Evolutionary conservation across 2,888 invertebrate species (phyloP).

Genomic region (Drosophila macrospina): DNA sequence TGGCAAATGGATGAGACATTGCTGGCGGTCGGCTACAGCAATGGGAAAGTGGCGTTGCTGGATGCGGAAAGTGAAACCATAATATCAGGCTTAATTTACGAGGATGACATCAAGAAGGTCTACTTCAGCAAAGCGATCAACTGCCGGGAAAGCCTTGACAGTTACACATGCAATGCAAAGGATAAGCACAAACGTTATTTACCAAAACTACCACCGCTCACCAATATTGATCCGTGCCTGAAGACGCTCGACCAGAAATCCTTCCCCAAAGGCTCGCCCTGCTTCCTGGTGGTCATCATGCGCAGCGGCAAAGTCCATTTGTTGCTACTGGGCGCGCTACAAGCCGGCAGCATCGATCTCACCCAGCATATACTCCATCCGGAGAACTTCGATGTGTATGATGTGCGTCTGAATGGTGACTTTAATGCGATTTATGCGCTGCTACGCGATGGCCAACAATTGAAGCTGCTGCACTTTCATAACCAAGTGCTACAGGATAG

Average conservation of each 20-base stretch:
- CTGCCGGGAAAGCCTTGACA: slow-evolving; percentile 64
- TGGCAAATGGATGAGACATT: slow-evolving; percentile 99
- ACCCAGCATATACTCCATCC: slow-evolving; percentile 87
- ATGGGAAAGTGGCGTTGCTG: slow-evolving; percentile 90
- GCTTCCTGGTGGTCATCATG: slow-evolving; percentile 92
- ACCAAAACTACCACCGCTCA: slow-evolving; percentile 87
- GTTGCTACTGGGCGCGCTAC: slow-evolving; percentile 94
- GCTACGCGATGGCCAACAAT: slow-evolving; percentile 87
- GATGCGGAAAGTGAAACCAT: slow-evolving; percentile 95
- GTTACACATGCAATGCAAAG: slow-evolving; percentile 65
- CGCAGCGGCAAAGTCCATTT: slow-evolving; percentile 90
- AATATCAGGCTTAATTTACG: slow-evolving; percentile 88
- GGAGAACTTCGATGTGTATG: slow-evolving; percentile 87
- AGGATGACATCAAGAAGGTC: slow-evolving; percentile 89
- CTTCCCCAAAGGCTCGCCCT: slow-evolving; percentile 89
- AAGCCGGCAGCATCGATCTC: slow-evolving; percentile 90
- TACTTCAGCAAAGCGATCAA: slow-evolving; percentile 88
- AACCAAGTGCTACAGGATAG: slow-evolving; percentile 83
- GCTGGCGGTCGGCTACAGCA: slow-evolving; percentile 88
- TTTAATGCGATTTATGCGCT: slow-evolving; percentile 90
- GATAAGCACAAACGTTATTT: slow-evolving; percentile 85
- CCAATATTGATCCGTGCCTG: slow-evolving; percentile 86
- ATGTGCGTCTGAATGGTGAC: slow-evolving; percentile 90
- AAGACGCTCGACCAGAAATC: slow-evolving; percentile 86
- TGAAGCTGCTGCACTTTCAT: slow-evolving; percentile 87